These are phyloP conservation scores for Cryptops parisi DNA, from an alignment of 2,888 invertebrate genomes.

Conservation along the genomic window DNA sequence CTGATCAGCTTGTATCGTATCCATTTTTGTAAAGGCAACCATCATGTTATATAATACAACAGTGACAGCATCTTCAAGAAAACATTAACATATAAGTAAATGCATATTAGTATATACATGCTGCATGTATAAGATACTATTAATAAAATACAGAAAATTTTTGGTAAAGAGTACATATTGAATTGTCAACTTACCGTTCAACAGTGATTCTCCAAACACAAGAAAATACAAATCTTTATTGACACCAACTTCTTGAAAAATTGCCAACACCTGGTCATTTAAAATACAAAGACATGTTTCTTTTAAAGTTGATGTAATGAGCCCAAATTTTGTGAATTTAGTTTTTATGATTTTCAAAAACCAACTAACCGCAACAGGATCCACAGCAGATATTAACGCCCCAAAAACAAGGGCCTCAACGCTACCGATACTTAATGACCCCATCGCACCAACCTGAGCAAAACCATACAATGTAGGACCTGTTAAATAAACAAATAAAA, in stretches of 20 bases:
- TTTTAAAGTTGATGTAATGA: too few relatives aligned
- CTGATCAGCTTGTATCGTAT: conserved; percentile 24
- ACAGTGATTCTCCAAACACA: conserved; percentile 42
- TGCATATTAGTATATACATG: neutral
- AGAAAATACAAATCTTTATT: conserved; percentile 42
- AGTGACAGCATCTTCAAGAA: conserved; percentile 38
- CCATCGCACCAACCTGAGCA: conserved; percentile 20
- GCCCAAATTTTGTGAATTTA: too few relatives aligned
- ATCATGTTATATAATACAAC: conserved; percentile 41
- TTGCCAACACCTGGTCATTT: conserved; percentile 38
- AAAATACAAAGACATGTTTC: too few relatives aligned
- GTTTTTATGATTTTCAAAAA: conserved; percentile 1
- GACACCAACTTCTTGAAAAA: conserved; percentile 41
- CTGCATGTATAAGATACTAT: neutral
- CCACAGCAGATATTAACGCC: conserved; percentile 42
- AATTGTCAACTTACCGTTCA: conserved; percentile 35
- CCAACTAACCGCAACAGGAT: conserved; percentile 40
- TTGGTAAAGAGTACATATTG: neutral
- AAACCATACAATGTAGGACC: conserved; percentile 23
- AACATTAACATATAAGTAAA: neutral
- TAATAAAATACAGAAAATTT: neutral
- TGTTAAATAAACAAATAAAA: too few relatives aligned
- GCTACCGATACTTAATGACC: conserved; percentile 17
- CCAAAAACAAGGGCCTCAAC: conserved; percentile 35
- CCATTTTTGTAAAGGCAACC: conserved; percentile 31